Evolutionary conservation across 2,888 invertebrate species (phyloP).

Genomic region (Serrognathus titanus): DNA sequence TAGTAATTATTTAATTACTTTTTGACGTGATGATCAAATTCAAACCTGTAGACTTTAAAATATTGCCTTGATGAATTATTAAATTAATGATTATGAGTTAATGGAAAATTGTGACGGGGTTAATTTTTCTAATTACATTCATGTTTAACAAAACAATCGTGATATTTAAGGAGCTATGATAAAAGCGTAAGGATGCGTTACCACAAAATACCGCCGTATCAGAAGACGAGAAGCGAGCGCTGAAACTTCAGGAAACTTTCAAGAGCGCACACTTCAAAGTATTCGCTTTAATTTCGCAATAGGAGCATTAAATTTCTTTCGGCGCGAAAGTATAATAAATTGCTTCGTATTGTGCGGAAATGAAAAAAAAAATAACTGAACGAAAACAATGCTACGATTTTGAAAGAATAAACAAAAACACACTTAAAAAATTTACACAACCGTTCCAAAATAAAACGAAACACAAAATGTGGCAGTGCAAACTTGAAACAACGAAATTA

Average conservation of each 20-base stretch:
- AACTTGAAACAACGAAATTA: slow-evolving; percentile 15
- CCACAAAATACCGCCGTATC: not conserved
- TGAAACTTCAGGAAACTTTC: slow-evolving; percentile 3
- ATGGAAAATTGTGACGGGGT: no score
- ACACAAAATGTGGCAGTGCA: slow-evolving; percentile 19
- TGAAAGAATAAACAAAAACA: slow-evolving; percentile 6
- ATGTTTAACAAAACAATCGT: no score
- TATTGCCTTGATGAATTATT: no score
- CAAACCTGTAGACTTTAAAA: no score
- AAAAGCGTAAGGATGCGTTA: no score
- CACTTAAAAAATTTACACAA: slow-evolving; percentile 12
- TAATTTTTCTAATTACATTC: no score
- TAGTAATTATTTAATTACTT: no score
- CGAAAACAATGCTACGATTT: slow-evolving; percentile 19
- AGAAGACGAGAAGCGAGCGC: slow-evolving; percentile 6
- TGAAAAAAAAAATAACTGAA: not conserved
- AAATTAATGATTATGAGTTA: no score
- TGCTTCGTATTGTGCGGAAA: slow-evolving; percentile 2
- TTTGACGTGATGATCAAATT: no score
- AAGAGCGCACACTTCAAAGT: not conserved
- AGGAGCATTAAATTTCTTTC: slow-evolving; percentile 1
- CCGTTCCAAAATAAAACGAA: slow-evolving; percentile 21
- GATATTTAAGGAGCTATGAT: no score
- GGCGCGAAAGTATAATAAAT: slow-evolving; percentile 9
- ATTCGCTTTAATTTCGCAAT: slow-evolving; percentile 3